Evolutionary conservation across 2,797 vertebrate species (phyloP).

Genomic region (Aulostomus chinensis): DNA sequence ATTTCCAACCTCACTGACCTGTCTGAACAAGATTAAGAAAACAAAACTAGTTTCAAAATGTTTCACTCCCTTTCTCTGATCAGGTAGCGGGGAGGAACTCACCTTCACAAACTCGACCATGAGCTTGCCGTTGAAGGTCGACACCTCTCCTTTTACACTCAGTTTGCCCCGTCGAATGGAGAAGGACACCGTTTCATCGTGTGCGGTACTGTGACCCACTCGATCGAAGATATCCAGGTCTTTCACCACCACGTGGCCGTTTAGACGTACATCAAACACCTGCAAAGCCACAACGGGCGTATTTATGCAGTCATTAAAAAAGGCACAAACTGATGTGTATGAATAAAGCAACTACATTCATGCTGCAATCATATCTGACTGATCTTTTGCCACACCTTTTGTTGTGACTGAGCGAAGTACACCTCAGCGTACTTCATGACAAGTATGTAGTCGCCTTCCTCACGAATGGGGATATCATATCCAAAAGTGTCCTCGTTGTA

Average conservation of each 20-base stretch:
- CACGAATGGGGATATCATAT: slow-evolving; percentile 94
- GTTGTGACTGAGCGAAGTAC: slow-evolving; percentile 98
- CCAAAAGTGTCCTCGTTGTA: slow-evolving; percentile 98
- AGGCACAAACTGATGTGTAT: no score
- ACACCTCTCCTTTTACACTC: slow-evolving; percentile 94
- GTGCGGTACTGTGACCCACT: slow-evolving; percentile 97
- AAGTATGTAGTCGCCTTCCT: slow-evolving; percentile 96
- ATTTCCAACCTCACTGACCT: background rate
- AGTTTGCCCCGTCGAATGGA: slow-evolving; percentile 94
- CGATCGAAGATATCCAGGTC: slow-evolving; percentile 98
- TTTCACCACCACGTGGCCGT: slow-evolving; percentile 95
- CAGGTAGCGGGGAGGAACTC: slow-evolving; percentile 24
- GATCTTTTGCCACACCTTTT: slow-evolving; percentile 85
- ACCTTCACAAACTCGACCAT: slow-evolving; percentile 98
- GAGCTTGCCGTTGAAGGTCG: slow-evolving; percentile 96
- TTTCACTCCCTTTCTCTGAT: no score
- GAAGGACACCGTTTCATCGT: slow-evolving; percentile 94
- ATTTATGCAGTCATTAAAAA: background rate
- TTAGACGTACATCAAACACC: slow-evolving; percentile 98
- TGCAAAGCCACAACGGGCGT: slow-evolving; percentile 18
- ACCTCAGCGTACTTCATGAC: slow-evolving; percentile 98
- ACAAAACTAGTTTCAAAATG: no score
- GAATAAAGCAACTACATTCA: background rate
- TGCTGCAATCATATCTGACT: background rate
- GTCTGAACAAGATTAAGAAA: background rate